Conservation (phyloP, 2,113 vertebrate genomes). For the Alectura lathami region DNA sequence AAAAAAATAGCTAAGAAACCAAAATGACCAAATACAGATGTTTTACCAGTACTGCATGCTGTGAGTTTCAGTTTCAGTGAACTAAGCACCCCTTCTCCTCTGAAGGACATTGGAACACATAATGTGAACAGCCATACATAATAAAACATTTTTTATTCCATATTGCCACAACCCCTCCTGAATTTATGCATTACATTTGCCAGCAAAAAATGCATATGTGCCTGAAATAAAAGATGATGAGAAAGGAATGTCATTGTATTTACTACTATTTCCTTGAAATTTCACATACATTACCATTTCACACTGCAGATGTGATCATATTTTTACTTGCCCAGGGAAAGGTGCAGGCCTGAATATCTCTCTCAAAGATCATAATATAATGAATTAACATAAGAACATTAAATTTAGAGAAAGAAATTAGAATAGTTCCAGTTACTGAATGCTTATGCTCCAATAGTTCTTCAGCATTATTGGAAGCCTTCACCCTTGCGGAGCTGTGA, state of each 20-base stretch:
- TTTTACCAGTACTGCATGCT: background rate
- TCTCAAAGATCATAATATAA: background rate
- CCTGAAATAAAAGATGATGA: conserved; percentile 31
- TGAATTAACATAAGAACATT: background rate
- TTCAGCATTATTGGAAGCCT: background rate
- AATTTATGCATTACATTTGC: conserved; percentile 28
- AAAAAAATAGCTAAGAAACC: background rate
- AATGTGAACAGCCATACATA: background rate
- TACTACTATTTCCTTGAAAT: background rate
- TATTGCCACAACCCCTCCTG: background rate
- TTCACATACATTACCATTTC: background rate
- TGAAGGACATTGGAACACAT: conserved; percentile 30
- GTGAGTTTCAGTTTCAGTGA: background rate
- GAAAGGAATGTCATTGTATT: background rate
- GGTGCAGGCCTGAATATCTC: background rate
- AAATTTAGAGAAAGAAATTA: background rate
- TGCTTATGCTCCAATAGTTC: background rate
- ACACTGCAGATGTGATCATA: background rate
- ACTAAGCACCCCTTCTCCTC: background rate
- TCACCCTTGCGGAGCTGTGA: background rate
- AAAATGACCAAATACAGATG: background rate
- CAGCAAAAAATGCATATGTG: background rate
- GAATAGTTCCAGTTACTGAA: background rate
- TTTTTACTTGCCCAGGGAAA: background rate
- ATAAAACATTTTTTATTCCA: conserved; percentile 49